Conservation (phyloP, 2,888 invertebrate genomes). For the Ryuthela nishihirai region DNA sequence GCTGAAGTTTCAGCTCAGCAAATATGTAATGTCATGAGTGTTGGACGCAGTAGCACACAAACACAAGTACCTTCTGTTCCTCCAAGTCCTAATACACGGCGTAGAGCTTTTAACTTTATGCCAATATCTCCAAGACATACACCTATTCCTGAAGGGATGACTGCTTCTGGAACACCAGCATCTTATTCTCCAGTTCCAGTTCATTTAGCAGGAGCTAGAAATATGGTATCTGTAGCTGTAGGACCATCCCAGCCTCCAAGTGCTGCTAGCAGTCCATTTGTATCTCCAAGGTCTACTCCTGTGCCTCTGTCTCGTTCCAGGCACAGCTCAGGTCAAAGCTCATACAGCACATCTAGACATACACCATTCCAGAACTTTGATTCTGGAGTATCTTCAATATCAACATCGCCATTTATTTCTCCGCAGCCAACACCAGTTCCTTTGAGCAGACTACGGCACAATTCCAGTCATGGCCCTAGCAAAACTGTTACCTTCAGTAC, state of each 20-base stretch:
- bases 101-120: conserved; percentile 77
- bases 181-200: conserved; percentile 22
- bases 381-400: conserved; percentile 46
- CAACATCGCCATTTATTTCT: conserved; percentile 47
- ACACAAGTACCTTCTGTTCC: conserved; percentile 55
- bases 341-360: conserved; percentile 37
- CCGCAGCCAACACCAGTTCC: conserved; percentile 44
- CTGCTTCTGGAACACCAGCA: background rate
- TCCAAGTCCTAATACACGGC: conserved; percentile 70
- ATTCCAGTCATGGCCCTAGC: conserved; percentile 28
- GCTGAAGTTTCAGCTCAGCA: conserved; percentile 1
- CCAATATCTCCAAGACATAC: conserved; percentile 70
- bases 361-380: conserved; percentile 42
- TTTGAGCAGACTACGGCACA: conserved; percentile 36
- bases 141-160: conserved; percentile 41
- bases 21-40: background rate
- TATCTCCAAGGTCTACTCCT: conserved; percentile 64
- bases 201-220: conserved; percentile 10
- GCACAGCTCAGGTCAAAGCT: conserved; percentile 46
- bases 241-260: conserved; percentile 60
- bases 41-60: conserved; percentile 14
- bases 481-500: conserved; percentile 37
- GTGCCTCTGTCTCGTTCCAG: conserved; percentile 46
- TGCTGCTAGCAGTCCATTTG: conserved; percentile 72
- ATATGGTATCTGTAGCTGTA: conserved; percentile 38